Conservation (phyloP, 2,797 vertebrate species). For the Bothrops alternatus region DNA sequence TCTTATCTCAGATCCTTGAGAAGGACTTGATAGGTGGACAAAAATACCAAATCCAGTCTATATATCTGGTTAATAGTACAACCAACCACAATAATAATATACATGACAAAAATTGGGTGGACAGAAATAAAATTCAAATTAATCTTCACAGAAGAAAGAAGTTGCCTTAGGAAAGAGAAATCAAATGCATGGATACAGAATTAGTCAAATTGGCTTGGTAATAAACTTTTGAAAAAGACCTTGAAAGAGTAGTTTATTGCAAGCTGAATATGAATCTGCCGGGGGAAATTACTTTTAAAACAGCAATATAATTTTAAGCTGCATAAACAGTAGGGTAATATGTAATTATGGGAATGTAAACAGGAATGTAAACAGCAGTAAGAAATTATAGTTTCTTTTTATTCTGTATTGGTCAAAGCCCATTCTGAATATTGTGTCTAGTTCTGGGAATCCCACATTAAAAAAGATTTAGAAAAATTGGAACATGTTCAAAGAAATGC, state of each 20-base stretch:
- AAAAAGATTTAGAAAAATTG: neutral
- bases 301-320: neutral
- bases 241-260: neutral
- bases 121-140: neutral
- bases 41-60: neutral
- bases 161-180: neutral
- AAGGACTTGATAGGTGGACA: neutral
- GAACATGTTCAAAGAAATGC: neutral
- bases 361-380: neutral
- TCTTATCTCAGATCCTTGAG: neutral
- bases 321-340: neutral
- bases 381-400: neutral
- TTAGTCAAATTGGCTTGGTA: neutral
- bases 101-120: neutral
- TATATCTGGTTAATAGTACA: neutral
- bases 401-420: neutral
- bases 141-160: neutral
- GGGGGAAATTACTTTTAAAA: neutral
- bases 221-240: neutral
- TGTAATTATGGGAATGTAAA: neutral
- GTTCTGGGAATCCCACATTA: neutral
- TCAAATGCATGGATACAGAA: neutral
- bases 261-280: neutral
- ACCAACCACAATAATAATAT: neutral
- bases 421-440: neutral